Base-by-base conservation (phyloP, 1,140 invertebrate genomes). In the Antheraea mylitta region DNA sequence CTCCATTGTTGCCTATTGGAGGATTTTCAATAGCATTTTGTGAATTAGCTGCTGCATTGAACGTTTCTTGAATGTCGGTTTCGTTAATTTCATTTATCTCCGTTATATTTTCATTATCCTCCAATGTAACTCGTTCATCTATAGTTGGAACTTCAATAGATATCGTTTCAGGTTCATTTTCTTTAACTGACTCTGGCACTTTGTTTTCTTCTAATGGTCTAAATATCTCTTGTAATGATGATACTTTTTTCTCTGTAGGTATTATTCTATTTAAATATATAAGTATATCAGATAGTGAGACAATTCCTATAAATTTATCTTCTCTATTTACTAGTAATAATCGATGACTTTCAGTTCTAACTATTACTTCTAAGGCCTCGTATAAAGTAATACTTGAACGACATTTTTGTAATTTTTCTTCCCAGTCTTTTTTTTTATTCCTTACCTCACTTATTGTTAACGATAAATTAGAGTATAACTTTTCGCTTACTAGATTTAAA, bases 301-400 rank as follows among this genome's bases (percentile, higher is more conserved):
- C 88, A 72, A 92, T 88, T 61, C 88, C 90, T 68, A 87, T 77
- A 67, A 92, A 81, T 76, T 86, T 90, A 80, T 89, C 78, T 73
- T 92, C 88, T 80, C 83, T 90, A 90, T 88, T 89, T 37, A 90
- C 86, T 89, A 92, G 82, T 72, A 92, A 83, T 82, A 92, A 81
- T 90, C 90, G 88, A 92, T 92, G 90, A 88, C 90, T 92, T 80
- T 90, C 90, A 80, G 90, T 92, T 90, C 90, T 92, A 79, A 92
- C 90, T 79, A 92, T 92, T 81, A 92, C 85, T 92, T 92, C 90
- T 89, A 92, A 92, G 88, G 90, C 90, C 90, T 92, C 90, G 65
- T 92, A 92, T 82, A 92, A 88, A 75, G 88, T 90, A 85, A 92
- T 90, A 85, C 85, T 90, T 73, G 86, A 90, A 83, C 77, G 82